Base-by-base conservation (phyloP, 2,113 vertebrate species). In the Polypterus senegalus region DNA sequence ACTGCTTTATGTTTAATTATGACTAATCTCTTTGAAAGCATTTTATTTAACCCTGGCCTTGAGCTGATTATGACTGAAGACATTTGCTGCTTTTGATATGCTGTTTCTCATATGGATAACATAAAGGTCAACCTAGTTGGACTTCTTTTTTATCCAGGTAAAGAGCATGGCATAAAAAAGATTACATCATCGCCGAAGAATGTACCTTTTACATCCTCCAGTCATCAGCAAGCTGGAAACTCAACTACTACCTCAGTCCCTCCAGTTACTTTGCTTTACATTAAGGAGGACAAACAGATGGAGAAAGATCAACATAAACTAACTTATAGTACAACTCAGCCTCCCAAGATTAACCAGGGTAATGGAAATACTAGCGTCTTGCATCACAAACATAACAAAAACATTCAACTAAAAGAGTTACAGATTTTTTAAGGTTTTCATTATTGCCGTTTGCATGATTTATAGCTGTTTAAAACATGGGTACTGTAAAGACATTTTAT, bases 131-230 rank as follows among this genome's bases (percentile, higher is more conserved):
- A 9, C 43, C 48, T 53, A 54, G 54, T 46, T 62, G 51, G 47
- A 46, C 58, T 57, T 56, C 69, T 58, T 58, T 58, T 44, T 61
- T 61, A 74, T 49, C 63, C 76, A 81, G 80, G 80, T 48, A 61
- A 65, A 69, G 74, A 60, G 71, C 79, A 68, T 65, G 11, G 58
- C 67, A 58, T 77, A 76, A 83, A 58, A 76, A 79, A 74, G 64
- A 61, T 63, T 62, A 68, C 65, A 61, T 54, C 64, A 44, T 67
- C 5, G 11, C 63, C 66, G 4, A 63, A 57, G 57, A 70, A 76
- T 47, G 62, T 10, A 61, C 65, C 43, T 63, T 64, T 65, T 48
- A 58, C 67, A 56, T 59, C 57, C 56, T 59, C 64, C 64, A 66
- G 68, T 52, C 66, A 71, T 47, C 71, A 60, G 62, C 58, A 74